A percentile compares a stretch with the other conserved stretches of the same genome.
Evolutionary conservation across 1,140 invertebrate genomes (phyloP).

Genomic region (Zaprionus africanus): DNA sequence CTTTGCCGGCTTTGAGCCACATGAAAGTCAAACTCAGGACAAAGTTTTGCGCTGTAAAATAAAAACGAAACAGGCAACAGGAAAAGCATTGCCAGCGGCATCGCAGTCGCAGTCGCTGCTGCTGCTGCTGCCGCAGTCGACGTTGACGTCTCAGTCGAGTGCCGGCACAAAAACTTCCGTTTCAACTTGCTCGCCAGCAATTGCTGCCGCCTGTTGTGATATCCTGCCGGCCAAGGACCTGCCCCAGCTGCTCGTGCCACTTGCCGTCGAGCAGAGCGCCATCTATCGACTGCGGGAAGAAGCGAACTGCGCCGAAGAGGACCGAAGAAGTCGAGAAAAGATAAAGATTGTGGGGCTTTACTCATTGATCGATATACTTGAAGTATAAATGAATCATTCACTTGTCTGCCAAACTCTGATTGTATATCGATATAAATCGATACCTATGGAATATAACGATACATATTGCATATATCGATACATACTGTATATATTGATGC

Average conservation of each 20-base stretch:
- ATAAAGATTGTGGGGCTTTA: too few relatives aligned
- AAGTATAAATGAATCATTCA: too few relatives aligned
- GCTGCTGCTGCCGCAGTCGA: neutral
- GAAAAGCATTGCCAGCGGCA: constrained; percentile 47
- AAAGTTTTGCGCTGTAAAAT: constrained; percentile 66
- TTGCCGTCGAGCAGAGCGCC: neutral
- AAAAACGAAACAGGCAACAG: constrained; percentile 44
- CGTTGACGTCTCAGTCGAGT: constrained; percentile 34
- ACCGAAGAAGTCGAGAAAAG: too few relatives aligned
- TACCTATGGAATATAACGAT: too few relatives aligned
- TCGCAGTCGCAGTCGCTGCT: constrained; percentile 7
- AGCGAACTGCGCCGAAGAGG: neutral
- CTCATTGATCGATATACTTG: too few relatives aligned
- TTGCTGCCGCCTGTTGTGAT: constrained; percentile 57
- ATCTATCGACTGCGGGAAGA: neutral
- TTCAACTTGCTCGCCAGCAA: constrained; percentile 68
- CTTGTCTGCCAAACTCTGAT: too few relatives aligned
- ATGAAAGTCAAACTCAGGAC: constrained; percentile 65
- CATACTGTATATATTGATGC: neutral
- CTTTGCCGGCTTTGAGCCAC: constrained; percentile 30
- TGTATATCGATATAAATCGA: too few relatives aligned
- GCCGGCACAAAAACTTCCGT: constrained; percentile 71
- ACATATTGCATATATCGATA: neutral
- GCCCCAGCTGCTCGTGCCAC: neutral
- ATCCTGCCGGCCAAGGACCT: constrained; percentile 19